A percentile compares a stretch with the other conserved stretches of the same genome.
Conservation (phyloP, 2,113 vertebrate species). For the Psettodes erumei region DNA sequence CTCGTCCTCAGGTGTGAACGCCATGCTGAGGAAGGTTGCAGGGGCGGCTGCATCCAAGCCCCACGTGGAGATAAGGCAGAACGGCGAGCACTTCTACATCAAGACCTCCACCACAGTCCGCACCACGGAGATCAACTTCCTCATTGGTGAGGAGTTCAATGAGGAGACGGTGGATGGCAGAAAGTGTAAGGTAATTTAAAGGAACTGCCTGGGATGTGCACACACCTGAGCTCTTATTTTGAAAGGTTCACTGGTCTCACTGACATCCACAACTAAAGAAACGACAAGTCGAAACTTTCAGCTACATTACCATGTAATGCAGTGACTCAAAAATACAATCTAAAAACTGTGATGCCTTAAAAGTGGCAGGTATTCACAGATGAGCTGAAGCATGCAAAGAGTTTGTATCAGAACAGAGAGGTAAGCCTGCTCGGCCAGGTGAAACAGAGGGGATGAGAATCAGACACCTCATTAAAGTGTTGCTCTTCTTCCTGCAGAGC, state of each 20-base stretch:
- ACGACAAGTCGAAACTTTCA: too few species aligned
- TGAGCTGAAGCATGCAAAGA: background rate
- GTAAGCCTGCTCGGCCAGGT: slow-evolving; percentile 23
- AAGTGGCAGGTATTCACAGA: background rate
- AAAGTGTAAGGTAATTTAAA: slow-evolving; percentile 90
- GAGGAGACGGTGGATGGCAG: slow-evolving; percentile 97
- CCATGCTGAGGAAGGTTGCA: slow-evolving; percentile 95
- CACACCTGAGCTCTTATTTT: background rate
- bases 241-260: background rate
- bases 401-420: background rate
- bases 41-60: slow-evolving; percentile 94
- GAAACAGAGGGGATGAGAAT: slow-evolving; percentile 3
- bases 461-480: slow-evolving; percentile 21
- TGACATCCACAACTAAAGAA: too few species aligned
- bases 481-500: slow-evolving; percentile 87
- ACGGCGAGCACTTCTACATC: slow-evolving; percentile 95
- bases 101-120: slow-evolving; percentile 96
- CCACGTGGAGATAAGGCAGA: slow-evolving; percentile 95
- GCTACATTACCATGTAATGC: too few species aligned
- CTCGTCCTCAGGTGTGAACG: slow-evolving; percentile 88
- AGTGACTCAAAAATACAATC: too few species aligned
- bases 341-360: background rate
- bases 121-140: slow-evolving; percentile 96
- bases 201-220: background rate
- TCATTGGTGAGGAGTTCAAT: slow-evolving; percentile 92